Conservation (phyloP, 2,113 vertebrate species). For the Chionomys nivalis region DNA sequence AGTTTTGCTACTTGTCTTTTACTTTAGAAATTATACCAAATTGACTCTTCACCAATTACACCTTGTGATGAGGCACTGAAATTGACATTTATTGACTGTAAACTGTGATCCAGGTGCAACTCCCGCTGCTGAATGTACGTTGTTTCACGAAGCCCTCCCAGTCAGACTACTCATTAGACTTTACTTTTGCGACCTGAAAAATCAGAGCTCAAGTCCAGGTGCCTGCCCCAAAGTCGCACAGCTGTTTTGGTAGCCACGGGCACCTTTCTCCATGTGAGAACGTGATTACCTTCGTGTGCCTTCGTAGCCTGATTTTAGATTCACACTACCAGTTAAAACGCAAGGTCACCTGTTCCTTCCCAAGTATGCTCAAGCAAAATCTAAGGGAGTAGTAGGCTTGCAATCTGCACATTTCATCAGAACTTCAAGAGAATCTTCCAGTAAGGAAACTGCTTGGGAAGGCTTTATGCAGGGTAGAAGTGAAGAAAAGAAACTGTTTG, state of each 20-base stretch:
- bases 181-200: neutral
- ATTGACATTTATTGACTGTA: neutral
- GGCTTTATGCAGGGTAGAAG: neutral
- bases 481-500: neutral
- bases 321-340: neutral
- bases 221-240: neutral
- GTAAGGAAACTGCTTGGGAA: neutral
- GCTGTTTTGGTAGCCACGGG: neutral
- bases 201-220: neutral
- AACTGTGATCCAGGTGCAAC: neutral
- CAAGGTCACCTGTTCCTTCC: neutral
- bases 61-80: neutral
- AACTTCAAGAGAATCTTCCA: neutral
- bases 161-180: neutral
- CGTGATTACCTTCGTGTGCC: neutral
- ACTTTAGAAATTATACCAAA: constrained; percentile 52
- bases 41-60: neutral
- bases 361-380: neutral
- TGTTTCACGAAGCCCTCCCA: neutral
- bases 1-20: neutral
- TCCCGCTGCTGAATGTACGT: neutral
- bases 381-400: neutral
- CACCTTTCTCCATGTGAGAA: neutral
- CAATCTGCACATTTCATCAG: neutral
- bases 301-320: neutral